Evolutionary conservation across 2,888 invertebrate genomes (phyloP), one percentile per base, ranked within the genome.

Genomic region (Cremastinae sp.): DNA sequence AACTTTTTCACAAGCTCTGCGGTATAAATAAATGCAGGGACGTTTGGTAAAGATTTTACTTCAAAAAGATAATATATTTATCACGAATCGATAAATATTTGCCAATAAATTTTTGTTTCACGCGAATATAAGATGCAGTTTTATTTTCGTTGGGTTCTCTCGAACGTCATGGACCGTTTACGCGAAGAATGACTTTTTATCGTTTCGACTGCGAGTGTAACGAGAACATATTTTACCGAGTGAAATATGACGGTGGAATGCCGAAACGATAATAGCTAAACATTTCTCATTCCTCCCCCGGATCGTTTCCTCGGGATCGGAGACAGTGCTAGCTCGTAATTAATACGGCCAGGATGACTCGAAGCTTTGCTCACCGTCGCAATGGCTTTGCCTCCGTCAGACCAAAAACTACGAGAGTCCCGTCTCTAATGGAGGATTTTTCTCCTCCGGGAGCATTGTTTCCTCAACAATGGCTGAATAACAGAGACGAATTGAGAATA

Each of bases 291-390:
- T n/a, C n/a, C 71, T 56, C 66, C 43, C 62, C 10, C 47, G 36
- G 28, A 36, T 62, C 69, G 43, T 61, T 69, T 36, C 22, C 36
- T 12, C 58, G 38, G 22, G 75, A 59, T 49, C 61, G 53, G 47
- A 58, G 3, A 51, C 16, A 41, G 58, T 58, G 58, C 53, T 28
- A 47, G 58, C 68, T 75, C 54, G 76, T 80, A 75, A 78, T 80
- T 78, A 80, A 80, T 80, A 70, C 74, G 59, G 41, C 47, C 18
- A 59, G 68, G 45, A 51, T 80, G 78, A 80, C 75, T 75, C 56
- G 71, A 56, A 69, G 71, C 75, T 80, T 80, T 78, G 59, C 77
- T 71, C 68, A 78, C 69, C 68, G 62, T 75, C 45, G 8, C 28
- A 54, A 54, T 18, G 28, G 16, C 12, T 49, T 53, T 51, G 22